Evolutionary conservation across 1,140 invertebrate species (phyloP).

Genomic region (Danaus plexippus): DNA sequence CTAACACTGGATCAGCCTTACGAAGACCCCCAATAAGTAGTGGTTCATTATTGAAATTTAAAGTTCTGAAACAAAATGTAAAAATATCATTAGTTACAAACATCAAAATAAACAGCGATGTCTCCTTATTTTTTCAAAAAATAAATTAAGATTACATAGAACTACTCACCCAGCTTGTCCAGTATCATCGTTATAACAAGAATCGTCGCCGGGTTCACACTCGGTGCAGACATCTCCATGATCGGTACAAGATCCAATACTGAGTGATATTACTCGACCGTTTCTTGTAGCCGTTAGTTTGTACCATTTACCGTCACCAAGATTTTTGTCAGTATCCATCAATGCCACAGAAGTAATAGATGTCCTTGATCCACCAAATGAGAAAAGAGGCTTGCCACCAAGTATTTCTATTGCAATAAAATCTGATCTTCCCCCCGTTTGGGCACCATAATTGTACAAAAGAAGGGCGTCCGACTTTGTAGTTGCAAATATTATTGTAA

Average conservation of each 20-base stretch:
- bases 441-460: constrained; percentile 90
- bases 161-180: constrained; percentile 83
- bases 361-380: constrained; percentile 89
- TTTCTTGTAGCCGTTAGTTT: constrained; percentile 93
- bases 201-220: constrained; percentile 83
- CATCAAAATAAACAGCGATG: no score
- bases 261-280: constrained; percentile 87
- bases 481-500: constrained; percentile 92
- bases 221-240: constrained; percentile 89
- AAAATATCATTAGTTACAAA: constrained; percentile 1
- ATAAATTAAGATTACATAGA: constrained; percentile 3
- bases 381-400: constrained; percentile 86
- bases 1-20: constrained; percentile 86
- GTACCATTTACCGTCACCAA: constrained; percentile 92
- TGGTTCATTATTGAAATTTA: constrained; percentile 93
- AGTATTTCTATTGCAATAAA: constrained; percentile 93
- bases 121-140: constrained; percentile 1
- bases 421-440: constrained; percentile 89
- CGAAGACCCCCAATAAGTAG: constrained; percentile 88
- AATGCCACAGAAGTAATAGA: constrained; percentile 86
- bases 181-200: constrained; percentile 87
- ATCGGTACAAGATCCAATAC: constrained; percentile 84
- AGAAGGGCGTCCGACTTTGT: constrained; percentile 88
- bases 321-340: constrained; percentile 72
- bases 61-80: constrained; percentile 76